Evolutionary conservation across 2,797 vertebrate genomes (phyloP).

Genomic region (Pygocentrus nattereri): DNA sequence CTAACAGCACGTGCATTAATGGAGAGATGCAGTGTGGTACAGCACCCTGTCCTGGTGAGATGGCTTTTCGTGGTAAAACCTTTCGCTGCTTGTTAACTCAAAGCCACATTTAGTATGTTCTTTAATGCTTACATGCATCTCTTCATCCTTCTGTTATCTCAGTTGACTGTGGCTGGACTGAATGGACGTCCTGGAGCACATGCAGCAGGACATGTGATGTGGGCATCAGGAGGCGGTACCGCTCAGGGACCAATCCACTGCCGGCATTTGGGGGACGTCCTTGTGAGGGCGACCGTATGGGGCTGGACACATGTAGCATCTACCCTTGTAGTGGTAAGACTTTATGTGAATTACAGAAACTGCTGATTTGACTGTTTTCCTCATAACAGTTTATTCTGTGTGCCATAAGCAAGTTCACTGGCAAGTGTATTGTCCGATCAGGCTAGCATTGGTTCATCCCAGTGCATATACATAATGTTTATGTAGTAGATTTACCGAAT

Average conservation of each 20-base stretch:
- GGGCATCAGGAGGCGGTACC: constrained; percentile 83
- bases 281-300: constrained; percentile 81
- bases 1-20: constrained; percentile 81
- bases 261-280: constrained; percentile 76
- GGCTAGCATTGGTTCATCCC: too few relatives aligned
- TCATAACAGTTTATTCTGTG: too few relatives aligned
- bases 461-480: too few relatives aligned
- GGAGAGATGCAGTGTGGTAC: constrained; percentile 84
- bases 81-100: background rate
- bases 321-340: constrained; percentile 80
- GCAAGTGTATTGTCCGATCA: too few relatives aligned
- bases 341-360: background rate
- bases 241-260: constrained; percentile 77
- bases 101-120: background rate
- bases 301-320: constrained; percentile 86
- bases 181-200: constrained; percentile 86
- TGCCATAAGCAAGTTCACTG: too few relatives aligned
- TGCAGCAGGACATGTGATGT: constrained; percentile 89
- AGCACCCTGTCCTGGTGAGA: constrained; percentile 82
- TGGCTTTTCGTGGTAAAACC: background rate
- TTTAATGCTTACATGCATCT: background rate
- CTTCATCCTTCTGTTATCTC: background rate
- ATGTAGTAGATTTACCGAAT: too few relatives aligned
- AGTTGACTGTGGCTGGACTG: constrained; percentile 91
- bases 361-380: background rate